phyloP scores from a whole-genome alignment of 2,113 vertebrate genomes.

The Oplegnathus fasciatus region DNA sequence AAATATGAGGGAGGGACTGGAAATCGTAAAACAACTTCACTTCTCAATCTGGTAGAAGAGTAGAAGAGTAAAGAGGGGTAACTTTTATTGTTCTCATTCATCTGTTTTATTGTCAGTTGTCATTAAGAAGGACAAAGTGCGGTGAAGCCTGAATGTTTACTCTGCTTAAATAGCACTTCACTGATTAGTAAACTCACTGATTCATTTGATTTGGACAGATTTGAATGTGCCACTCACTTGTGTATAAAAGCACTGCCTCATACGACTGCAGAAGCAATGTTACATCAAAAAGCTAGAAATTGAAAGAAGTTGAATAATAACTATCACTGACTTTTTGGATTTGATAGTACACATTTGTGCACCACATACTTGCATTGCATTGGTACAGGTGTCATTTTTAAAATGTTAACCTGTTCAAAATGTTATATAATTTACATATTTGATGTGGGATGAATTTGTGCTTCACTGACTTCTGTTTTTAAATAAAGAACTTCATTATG shows the following conservation, averaged over 20 bases:
- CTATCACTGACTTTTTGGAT: not conserved
- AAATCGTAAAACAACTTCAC: conserved; percentile 44
- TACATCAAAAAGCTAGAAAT: not conserved
- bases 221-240: not conserved
- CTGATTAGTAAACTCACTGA: not conserved
- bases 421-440: not conserved
- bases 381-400: not conserved
- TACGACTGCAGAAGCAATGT: not conserved
- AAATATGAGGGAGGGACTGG: conserved; percentile 51
- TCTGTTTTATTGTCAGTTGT: not conserved
- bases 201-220: not conserved
- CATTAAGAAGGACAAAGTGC: not conserved
- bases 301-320: not conserved
- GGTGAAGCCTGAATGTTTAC: not conserved
- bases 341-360: not conserved
- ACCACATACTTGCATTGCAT: not conserved
- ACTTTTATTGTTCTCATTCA: not conserved
- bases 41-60: conserved; percentile 1
- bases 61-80: not conserved
- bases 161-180: not conserved
- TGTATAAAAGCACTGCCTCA: not conserved
- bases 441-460: not conserved
- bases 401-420: not conserved
- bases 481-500: not conserved
- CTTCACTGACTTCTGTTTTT: not conserved